Base-by-base conservation (phyloP, 2,888 invertebrate genomes). In the Pristionchus entomophagus region DNA sequence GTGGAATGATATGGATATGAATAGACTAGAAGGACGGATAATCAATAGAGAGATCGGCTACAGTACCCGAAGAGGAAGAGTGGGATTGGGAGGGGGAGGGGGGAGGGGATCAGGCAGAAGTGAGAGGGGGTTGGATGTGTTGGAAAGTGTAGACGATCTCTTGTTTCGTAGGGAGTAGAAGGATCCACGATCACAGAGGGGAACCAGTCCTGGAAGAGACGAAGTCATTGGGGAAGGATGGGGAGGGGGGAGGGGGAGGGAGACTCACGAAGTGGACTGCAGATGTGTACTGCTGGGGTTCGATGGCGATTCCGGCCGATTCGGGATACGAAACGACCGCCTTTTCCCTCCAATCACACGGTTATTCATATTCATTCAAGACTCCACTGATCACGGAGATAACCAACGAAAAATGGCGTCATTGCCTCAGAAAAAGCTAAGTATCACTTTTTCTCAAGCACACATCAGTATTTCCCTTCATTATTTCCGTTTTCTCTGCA, bases 121-220 rank as follows among this genome's bases (percentile, higher is more conserved):
- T 49, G 41, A 49, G 65, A 22, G 17, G n/a, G 12, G 83, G 65
- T 38, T 69, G 53, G 35, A 84, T 53, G 38, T 88, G 88, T 10
- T 87, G 87, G 82, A 90, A 90, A 0, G 88, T 84, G 85, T 89
- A 89, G 45, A 90, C 87, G 65, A 90, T 88, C 78, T 90, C 90
- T 26, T 89, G 87, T 26, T n/a, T 86, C 86, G 49, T 89, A 90
- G 8, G 87, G 85, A 26, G 88, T 81, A 0, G 84, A 88, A 4
- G 88, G 87, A 17, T 69, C 82, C 12, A 88, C 78, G 4, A 85
- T 41, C 51, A 89, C 86, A 19, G 88, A 83, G 8, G 90, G 89
- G 83, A 89, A 90, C 51, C 88, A 85, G 12, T 80, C 78, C 90
- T 90, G 86, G 59, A 89, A 86, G 41, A 29, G 81, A 17, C 17